Percentiles rank a stretch among this genome's conserved stretches.
These are phyloP conservation scores for Ormyrus pomaceus DNA, from an alignment of 2,888 invertebrate genomes.

Conservation along the genomic window DNA sequence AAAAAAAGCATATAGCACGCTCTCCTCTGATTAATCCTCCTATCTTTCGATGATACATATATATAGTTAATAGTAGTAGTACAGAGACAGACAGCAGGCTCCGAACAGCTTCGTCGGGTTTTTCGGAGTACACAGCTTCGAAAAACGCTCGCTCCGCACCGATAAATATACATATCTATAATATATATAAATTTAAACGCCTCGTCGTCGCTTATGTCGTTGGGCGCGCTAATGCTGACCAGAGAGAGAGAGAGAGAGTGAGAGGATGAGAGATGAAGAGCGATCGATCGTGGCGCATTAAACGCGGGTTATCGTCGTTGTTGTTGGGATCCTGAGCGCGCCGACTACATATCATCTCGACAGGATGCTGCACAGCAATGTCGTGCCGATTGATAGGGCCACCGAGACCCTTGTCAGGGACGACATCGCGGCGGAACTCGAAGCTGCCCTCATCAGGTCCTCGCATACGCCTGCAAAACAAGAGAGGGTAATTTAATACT, in stretches of 20 bases:
- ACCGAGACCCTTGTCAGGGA: conserved; percentile 67
- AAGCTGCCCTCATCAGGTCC: conserved; percentile 70
- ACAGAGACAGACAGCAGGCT: conserved; percentile 44
- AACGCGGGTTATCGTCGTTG: conserved; percentile 5
- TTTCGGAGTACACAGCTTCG: conserved; percentile 1
- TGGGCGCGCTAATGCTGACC: not conserved
- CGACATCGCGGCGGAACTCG: conserved; percentile 69
- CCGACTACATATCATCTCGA: conserved; percentile 71
- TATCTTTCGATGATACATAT: conserved; percentile 19
- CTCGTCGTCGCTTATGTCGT: conserved; percentile 1
- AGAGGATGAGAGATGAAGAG: no score
- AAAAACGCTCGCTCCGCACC: not conserved
- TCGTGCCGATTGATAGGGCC: conserved; percentile 62
- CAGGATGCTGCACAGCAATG: conserved; percentile 64
- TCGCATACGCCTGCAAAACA: conserved; percentile 71
- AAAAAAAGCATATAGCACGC: not conserved
- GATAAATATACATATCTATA: conserved; percentile 53
- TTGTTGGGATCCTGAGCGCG: conserved; percentile 7
- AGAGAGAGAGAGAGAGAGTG: no score
- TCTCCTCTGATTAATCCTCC: not conserved
- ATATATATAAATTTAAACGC: conserved; percentile 31
- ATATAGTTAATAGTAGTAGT: not conserved
- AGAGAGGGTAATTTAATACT: conserved; percentile 15
- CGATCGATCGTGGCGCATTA: conserved; percentile 40
- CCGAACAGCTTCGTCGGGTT: conserved; percentile 25